phyloP scores from a whole-genome alignment of 2,888 invertebrate species.

The Alentia gelatinosa region DNA sequence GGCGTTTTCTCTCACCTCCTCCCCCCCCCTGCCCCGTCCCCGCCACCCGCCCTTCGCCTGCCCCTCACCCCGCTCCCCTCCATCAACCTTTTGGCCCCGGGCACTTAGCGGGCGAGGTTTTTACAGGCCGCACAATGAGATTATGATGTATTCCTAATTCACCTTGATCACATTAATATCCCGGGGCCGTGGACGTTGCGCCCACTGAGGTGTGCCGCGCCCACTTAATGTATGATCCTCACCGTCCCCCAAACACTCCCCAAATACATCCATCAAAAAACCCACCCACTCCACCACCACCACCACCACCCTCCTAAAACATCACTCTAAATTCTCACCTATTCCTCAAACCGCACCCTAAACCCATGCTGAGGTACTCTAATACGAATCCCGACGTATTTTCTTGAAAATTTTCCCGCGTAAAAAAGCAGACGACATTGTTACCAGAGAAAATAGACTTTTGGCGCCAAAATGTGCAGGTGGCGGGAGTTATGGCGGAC shows the following conservation, averaged over 20 bases:
- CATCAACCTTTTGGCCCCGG: constrained; percentile 33
- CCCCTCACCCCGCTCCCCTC: background rate
- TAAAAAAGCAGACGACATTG: background rate
- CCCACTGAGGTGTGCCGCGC: constrained; percentile 38
- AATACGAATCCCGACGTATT: background rate
- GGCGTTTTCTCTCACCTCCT: no score
- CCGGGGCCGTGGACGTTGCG: constrained; percentile 28
- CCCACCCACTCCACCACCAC: background rate
- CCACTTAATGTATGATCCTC: constrained; percentile 43
- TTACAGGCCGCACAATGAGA: constrained; percentile 41
- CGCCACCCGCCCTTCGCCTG: no score
- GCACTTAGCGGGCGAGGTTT: background rate
- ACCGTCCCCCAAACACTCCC: background rate
- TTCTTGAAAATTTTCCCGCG: background rate
- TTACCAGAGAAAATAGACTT: background rate
- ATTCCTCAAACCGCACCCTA: background rate
- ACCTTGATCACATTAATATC: constrained; percentile 50
- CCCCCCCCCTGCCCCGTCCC: background rate
- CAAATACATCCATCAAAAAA: background rate
- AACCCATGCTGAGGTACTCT: background rate
- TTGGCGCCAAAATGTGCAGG: constrained; percentile 35
- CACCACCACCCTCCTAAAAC: background rate
- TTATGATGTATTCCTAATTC: constrained; percentile 54
- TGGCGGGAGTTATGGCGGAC: constrained; percentile 23
- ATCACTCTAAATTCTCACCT: background rate